Percentiles rank a stretch among this genome's conserved stretches.
These are phyloP conservation scores for Carapus acus DNA, from an alignment of 2,797 vertebrate species.

Conservation along the genomic window DNA sequence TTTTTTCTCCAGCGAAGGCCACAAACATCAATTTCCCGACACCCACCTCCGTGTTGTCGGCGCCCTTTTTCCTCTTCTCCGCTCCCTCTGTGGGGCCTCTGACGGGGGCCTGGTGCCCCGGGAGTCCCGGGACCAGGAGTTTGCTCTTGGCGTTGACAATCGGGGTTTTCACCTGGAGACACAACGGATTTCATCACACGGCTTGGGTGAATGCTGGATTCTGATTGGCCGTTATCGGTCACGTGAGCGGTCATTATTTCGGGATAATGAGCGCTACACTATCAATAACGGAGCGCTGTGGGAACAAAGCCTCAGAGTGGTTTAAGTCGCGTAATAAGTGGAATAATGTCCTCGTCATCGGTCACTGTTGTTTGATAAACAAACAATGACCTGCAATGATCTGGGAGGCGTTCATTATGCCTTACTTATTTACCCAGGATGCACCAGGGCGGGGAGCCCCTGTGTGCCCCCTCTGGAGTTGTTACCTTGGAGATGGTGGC, in stretches of 20 bases:
- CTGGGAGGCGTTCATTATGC: neutral
- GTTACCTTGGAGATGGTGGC: slow-evolving; percentile 87
- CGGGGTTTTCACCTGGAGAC: slow-evolving; percentile 86
- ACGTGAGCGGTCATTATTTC: too few species aligned
- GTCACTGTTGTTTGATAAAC: too few species aligned
- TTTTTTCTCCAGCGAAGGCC: too few species aligned
- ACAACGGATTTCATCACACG: neutral
- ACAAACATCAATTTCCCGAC: too few species aligned
- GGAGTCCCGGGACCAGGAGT: slow-evolving; percentile 87
- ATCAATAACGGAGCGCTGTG: too few species aligned
- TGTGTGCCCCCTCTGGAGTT: neutral
- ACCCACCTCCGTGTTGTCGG: slow-evolving; percentile 77
- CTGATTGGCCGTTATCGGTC: too few species aligned
- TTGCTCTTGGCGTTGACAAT: slow-evolving; percentile 80
- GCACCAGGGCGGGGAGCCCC: neutral
- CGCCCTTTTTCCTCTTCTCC: slow-evolving; percentile 83
- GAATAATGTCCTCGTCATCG: too few species aligned
- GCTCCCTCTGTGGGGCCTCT: slow-evolving; percentile 61
- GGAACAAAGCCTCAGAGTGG: too few species aligned
- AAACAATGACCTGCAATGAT: too few species aligned
- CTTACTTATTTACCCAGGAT: neutral
- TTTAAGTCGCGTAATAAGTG: too few species aligned
- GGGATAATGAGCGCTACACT: too few species aligned
- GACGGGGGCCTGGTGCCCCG: slow-evolving; percentile 83
- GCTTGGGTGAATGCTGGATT: too few species aligned